These are phyloP conservation scores for Progne subis DNA, from an alignment of 2,113 vertebrate genomes.

Conservation along the genomic window DNA sequence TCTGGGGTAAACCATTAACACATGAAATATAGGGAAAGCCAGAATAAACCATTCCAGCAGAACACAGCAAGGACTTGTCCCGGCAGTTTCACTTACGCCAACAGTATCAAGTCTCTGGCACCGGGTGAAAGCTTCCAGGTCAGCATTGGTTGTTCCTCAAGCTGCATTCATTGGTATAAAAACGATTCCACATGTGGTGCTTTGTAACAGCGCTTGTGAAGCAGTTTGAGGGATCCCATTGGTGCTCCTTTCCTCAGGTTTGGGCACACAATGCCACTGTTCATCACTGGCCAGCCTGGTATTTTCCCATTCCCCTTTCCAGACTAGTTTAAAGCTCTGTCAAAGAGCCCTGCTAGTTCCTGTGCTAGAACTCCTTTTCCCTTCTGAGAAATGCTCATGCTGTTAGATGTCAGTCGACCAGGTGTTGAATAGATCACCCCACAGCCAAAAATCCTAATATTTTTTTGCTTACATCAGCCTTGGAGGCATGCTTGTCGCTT, in stretches of 20 bases:
- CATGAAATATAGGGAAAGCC: too few species aligned
- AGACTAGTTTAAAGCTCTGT: background rate
- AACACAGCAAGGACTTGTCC: too few species aligned
- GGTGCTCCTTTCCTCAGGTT: background rate
- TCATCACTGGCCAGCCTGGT: background rate
- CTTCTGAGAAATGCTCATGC: background rate
- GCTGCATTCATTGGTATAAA: background rate
- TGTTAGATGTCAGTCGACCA: background rate
- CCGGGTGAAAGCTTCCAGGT: background rate
- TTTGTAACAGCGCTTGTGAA: background rate
- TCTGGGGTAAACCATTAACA: too few species aligned
- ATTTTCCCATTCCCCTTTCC: background rate
- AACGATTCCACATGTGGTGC: background rate
- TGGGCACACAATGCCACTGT: background rate
- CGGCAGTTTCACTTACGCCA: background rate
- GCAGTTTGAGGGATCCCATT: background rate
- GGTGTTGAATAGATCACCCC: background rate
- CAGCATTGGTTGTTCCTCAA: background rate
- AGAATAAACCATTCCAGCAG: too few species aligned
- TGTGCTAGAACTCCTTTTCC: background rate
- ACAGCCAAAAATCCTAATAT: background rate
- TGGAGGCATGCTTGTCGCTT: too few species aligned
- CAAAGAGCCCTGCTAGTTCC: background rate
- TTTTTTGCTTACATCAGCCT: too few species aligned
- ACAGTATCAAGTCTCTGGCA: background rate